Conservation (phyloP, 2,797 vertebrate genomes). For the Sorex maritimensis region DNA sequence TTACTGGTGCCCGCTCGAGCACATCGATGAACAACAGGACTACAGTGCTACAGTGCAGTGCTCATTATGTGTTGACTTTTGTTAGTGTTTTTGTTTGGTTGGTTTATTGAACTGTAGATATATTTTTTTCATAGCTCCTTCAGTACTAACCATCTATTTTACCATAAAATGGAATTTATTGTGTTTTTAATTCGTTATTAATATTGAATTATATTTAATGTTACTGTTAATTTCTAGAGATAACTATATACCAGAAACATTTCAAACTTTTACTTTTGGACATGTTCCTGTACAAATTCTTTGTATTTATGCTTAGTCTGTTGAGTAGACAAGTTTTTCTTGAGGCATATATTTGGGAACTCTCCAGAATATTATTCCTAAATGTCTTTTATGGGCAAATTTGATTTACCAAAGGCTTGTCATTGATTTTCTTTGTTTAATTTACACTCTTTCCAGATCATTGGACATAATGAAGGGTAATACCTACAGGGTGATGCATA, state of each 20-base stretch:
- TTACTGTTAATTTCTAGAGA: constrained; percentile 12
- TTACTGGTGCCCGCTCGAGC: too few species aligned
- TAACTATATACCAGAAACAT: not conserved
- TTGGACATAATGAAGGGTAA: constrained; percentile 17
- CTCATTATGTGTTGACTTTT: constrained; percentile 24
- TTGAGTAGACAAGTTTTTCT: constrained; percentile 6
- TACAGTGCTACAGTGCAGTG: too few species aligned
- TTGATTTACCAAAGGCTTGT: not conserved
- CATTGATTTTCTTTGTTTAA: constrained; percentile 29
- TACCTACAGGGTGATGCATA: constrained; percentile 10
- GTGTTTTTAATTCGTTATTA: constrained; percentile 41
- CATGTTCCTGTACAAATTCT: constrained; percentile 22
- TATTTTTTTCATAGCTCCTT: not conserved
- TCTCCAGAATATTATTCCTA: not conserved
- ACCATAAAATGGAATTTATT: constrained; percentile 19
- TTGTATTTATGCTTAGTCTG: not conserved
- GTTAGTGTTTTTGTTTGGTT: constrained; percentile 17
- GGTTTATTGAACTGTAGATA: not conserved
- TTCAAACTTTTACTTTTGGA: constrained; percentile 23
- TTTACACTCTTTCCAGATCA: constrained; percentile 3
- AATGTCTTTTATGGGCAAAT: not conserved
- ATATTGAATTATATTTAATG: constrained; percentile 18
- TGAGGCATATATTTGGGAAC: not conserved
- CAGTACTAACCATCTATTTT: not conserved
- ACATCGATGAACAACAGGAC: too few species aligned